A percentile compares a stretch with the other conserved stretches of the same genome.
Evolutionary conservation across 92 coral and sea anemone genomes (phyloP).

Genomic region (Porites lobata): DNA sequence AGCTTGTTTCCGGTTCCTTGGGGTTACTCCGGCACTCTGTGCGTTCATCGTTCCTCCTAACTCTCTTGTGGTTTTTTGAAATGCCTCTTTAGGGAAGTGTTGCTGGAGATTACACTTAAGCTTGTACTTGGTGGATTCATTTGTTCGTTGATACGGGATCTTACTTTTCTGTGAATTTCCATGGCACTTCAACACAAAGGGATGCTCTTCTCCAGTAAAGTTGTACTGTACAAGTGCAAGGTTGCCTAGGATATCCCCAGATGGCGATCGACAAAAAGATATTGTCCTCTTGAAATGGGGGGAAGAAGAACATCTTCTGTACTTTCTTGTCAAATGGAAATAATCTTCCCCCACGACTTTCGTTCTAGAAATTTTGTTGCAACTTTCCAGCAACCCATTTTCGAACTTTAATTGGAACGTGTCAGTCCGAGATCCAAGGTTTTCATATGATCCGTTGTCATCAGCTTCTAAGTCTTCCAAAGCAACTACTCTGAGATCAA

Average conservation of each 20-base stretch:
- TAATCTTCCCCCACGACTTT: constrained; percentile 9
- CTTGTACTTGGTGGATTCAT: constrained; percentile 28
- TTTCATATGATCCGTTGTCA: constrained; percentile 48
- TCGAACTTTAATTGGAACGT: constrained; percentile 2
- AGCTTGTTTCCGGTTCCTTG: constrained; percentile 47
- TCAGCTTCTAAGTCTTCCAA: constrained; percentile 47
- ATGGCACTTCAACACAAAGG: constrained; percentile 20
- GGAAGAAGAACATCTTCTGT: constrained; percentile 9
- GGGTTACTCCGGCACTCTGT: constrained; percentile 14
- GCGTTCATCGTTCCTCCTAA: constrained; percentile 43
- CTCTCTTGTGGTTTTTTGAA: constrained; percentile 48
- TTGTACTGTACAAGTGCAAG: constrained; percentile 30
- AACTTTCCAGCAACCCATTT: constrained; percentile 3
- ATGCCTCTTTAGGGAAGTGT: constrained; percentile 47
- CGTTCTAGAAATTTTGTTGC: constrained; percentile 17
- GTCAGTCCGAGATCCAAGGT: constrained; percentile 33
- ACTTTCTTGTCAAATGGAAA: background rate
- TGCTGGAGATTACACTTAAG: constrained; percentile 24
- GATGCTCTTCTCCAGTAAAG: constrained; percentile 34
- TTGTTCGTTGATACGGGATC: constrained; percentile 32
- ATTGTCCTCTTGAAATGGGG: constrained; percentile 47
- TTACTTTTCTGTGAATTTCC: constrained; percentile 37
- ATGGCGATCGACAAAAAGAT: constrained; percentile 23
- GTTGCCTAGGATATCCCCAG: constrained; percentile 41
- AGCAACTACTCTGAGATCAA: constrained; percentile 30